phyloP scores from a whole-genome alignment of 2,888 invertebrate genomes.

The Dioctria rufipes region DNA sequence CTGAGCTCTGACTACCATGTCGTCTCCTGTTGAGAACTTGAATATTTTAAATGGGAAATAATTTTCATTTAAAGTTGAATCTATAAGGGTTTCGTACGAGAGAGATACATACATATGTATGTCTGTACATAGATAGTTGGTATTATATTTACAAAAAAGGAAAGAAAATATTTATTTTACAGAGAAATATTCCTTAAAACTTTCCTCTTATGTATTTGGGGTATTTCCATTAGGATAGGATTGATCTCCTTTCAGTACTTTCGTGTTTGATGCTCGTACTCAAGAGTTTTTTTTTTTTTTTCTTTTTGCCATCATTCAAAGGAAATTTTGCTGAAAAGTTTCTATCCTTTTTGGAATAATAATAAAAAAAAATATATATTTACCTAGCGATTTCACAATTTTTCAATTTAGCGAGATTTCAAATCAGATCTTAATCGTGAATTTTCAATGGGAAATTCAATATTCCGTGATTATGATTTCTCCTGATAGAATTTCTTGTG shows the following conservation, averaged over 20 bases:
- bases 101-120: constrained; percentile 19
- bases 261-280: background rate
- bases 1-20: background rate
- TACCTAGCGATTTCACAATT: no score
- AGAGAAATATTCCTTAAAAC: constrained; percentile 1
- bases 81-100: constrained; percentile 16
- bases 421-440: no score
- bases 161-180: background rate
- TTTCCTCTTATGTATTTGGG: background rate
- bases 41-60: constrained; percentile 27
- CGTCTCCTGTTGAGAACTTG: constrained; percentile 2
- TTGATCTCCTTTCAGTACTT: constrained; percentile 4
- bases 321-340: constrained; percentile 16
- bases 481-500: no score
- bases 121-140: background rate
- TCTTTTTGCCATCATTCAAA: constrained; percentile 3
- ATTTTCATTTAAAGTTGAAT: constrained; percentile 23
- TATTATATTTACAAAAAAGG: background rate
- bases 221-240: constrained; percentile 2
- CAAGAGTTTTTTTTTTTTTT: background rate
- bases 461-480: no score
- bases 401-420: no score
- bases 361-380: no score
- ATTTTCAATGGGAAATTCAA: no score
- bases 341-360: background rate